These are phyloP conservation scores for Sisor rabdophorus DNA, from an alignment of 2,113 vertebrate species.

Conservation along the genomic window DNA sequence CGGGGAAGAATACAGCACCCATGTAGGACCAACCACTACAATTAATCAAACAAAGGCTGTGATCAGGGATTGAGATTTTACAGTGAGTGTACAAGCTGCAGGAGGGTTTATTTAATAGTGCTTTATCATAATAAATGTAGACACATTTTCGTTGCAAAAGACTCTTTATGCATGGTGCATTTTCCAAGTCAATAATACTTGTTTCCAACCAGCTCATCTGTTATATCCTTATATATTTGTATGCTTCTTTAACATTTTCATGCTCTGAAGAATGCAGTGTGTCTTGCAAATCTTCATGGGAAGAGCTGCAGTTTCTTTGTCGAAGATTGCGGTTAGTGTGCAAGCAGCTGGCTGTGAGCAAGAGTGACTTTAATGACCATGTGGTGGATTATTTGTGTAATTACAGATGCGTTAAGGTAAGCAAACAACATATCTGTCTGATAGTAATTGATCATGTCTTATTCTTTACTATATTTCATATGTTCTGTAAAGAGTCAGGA, in stretches of 20 bases:
- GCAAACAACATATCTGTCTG: background rate
- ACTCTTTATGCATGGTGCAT: too few relatives aligned
- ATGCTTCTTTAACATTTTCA: background rate
- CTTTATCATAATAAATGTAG: too few relatives aligned
- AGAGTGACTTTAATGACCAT: slow-evolving; percentile 74
- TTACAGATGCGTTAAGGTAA: slow-evolving; percentile 76
- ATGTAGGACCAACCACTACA: too few relatives aligned
- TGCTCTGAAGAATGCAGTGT: slow-evolving; percentile 68
- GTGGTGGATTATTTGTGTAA: slow-evolving; percentile 86
- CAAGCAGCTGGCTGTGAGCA: slow-evolving; percentile 68
- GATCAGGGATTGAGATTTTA: too few relatives aligned
- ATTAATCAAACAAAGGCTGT: too few relatives aligned
- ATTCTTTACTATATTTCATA: slow-evolving; percentile 31
- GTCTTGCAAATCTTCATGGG: slow-evolving; percentile 71
- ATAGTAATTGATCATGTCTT: background rate
- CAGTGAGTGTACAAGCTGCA: too few relatives aligned
- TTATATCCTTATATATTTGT: background rate
- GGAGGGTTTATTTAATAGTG: too few relatives aligned
- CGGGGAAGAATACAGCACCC: too few relatives aligned
- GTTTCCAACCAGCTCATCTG: background rate
- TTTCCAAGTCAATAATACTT: background rate
- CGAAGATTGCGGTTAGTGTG: slow-evolving; percentile 70
- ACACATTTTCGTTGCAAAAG: too few relatives aligned
- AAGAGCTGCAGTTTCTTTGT: slow-evolving; percentile 74
- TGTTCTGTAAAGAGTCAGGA: slow-evolving; percentile 69